Evolutionary conservation across 2,888 invertebrate genomes (phyloP).

Genomic region (Dynastes tityus): DNA sequence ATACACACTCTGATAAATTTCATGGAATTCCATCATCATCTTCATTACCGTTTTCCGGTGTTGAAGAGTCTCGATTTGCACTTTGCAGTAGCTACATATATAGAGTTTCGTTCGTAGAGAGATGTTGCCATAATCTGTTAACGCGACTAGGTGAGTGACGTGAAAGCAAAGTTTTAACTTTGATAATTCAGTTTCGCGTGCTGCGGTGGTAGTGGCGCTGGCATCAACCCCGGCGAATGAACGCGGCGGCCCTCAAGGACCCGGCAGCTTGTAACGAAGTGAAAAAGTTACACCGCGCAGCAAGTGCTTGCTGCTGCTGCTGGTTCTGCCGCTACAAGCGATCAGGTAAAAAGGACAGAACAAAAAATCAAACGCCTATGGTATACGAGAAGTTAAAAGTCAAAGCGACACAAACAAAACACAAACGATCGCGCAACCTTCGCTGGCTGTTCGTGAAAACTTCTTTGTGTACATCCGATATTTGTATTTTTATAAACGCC

Average conservation of each 20-base stretch:
- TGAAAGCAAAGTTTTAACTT: slow-evolving; percentile 57
- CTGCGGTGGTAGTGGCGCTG: background rate
- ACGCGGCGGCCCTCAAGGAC: slow-evolving; percentile 32
- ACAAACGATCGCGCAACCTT: too few species aligned
- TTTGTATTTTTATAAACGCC: slow-evolving; percentile 28
- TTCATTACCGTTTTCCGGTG: too few species aligned
- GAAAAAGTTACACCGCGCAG: slow-evolving; percentile 51
- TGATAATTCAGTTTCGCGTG: slow-evolving; percentile 58
- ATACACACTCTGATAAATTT: too few species aligned
- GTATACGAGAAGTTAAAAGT: slow-evolving; percentile 26
- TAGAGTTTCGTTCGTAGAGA: background rate
- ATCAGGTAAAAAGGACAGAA: slow-evolving; percentile 34
- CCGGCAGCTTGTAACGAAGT: slow-evolving; percentile 46
- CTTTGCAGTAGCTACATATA: background rate
- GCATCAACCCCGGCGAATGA: slow-evolving; percentile 4
- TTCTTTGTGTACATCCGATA: slow-evolving; percentile 41
- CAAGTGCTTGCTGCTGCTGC: background rate
- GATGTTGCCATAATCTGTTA: slow-evolving; percentile 58
- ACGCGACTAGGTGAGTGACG: slow-evolving; percentile 52
- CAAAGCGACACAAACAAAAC: slow-evolving; percentile 43
- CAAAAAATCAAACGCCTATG: slow-evolving; percentile 12
- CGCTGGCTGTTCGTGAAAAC: slow-evolving; percentile 25
- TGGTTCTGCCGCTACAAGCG: background rate
- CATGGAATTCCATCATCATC: too few species aligned
- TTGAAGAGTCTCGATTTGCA: too few species aligned